Conservation (phyloP, 2,113 vertebrate species). For the Gallinago media region DNA sequence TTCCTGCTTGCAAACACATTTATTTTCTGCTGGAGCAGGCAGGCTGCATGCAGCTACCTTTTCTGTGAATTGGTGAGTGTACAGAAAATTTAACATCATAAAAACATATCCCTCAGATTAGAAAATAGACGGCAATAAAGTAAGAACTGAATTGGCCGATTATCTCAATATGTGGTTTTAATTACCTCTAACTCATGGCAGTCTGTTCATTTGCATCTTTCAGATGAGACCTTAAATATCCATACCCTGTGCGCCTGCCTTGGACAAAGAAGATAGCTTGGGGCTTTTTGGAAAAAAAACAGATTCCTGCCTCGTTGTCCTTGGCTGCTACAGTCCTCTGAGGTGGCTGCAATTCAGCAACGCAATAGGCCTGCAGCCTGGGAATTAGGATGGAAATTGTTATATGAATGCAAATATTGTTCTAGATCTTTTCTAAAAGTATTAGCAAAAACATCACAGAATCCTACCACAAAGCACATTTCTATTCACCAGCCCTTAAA, state of each 20-base stretch:
- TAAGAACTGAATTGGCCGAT: neutral
- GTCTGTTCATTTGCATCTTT: slow-evolving; percentile 33
- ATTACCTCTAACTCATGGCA: slow-evolving; percentile 44
- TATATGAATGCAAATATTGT: slow-evolving; percentile 19
- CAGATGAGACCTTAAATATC: slow-evolving; percentile 46
- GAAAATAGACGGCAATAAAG: neutral
- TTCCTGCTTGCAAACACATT: neutral
- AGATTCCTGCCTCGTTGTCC: slow-evolving; percentile 25
- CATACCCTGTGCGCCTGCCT: neutral
- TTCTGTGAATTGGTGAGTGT: neutral
- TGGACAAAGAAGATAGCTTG: slow-evolving; percentile 48
- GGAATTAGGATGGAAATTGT: slow-evolving; percentile 28
- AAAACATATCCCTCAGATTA: neutral
- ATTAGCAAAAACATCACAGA: neutral
- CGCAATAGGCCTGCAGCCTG: neutral
- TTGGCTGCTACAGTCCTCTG: slow-evolving; percentile 28
- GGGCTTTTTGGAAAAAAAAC: slow-evolving; percentile 25
- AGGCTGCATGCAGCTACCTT: neutral
- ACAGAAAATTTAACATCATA: neutral
- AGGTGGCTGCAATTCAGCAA: slow-evolving; percentile 38
- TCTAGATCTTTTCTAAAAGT: neutral
- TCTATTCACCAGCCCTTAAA: neutral
- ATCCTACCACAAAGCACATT: neutral
- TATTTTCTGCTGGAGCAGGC: neutral
- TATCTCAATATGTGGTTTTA: slow-evolving; percentile 51